A percentile compares a stretch with the other conserved stretches of the same genome.
phyloP scores from a whole-genome alignment of 2,113 vertebrate genomes.

The Tapirus terrestris region DNA sequence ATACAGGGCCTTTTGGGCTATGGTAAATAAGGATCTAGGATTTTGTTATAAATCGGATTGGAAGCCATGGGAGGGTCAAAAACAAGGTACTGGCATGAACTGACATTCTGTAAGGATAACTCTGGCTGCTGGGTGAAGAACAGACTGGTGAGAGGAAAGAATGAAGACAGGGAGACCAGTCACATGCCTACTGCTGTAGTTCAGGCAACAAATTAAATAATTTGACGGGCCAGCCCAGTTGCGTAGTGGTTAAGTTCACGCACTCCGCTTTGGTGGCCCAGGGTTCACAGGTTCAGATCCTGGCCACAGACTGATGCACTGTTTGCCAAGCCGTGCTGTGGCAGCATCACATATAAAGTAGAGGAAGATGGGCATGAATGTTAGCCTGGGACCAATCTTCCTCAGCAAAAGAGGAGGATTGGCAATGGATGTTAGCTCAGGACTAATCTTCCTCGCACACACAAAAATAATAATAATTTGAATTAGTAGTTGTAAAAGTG shows the following conservation, averaged over 20 bases:
- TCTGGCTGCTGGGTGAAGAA: background rate
- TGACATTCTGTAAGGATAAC: background rate
- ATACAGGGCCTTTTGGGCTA: background rate
- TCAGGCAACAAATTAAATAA: conserved; percentile 15
- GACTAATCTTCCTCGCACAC: too few species aligned
- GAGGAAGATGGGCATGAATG: too few species aligned
- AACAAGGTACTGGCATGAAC: background rate
- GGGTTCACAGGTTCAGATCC: too few species aligned
- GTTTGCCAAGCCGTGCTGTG: too few species aligned
- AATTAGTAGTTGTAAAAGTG: background rate
- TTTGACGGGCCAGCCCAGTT: too few species aligned
- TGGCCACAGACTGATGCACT: too few species aligned
- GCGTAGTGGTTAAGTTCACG: too few species aligned
- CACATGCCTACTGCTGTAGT: background rate
- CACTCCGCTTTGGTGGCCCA: too few species aligned
- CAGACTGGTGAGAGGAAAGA: background rate
- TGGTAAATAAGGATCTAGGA: background rate
- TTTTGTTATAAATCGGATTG: background rate
- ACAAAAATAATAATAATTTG: background rate
- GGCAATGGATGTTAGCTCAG: too few species aligned
- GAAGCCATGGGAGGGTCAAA: background rate
- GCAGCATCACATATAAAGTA: too few species aligned
- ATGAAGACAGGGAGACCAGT: background rate
- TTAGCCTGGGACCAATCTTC: too few species aligned
- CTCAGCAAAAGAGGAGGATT: too few species aligned